These are phyloP conservation scores for Abrostola tripartita DNA, from an alignment of 2,888 invertebrate genomes.

Conservation along the genomic window DNA sequence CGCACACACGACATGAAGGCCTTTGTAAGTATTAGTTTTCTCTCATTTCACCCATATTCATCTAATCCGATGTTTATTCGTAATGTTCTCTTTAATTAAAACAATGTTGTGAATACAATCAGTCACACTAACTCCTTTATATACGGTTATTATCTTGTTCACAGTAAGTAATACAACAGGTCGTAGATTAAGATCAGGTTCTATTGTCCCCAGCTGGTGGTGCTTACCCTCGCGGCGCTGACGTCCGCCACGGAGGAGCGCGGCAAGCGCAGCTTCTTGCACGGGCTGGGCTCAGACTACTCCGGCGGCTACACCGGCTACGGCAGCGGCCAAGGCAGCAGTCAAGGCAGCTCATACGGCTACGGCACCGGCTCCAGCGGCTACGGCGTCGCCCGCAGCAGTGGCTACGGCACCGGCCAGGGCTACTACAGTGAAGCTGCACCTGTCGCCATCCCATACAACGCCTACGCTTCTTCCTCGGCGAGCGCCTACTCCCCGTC, in stretches of 20 bases:
- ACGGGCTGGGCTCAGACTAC: constrained; percentile 24
- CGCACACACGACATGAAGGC: constrained; percentile 61
- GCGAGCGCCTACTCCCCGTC: background rate
- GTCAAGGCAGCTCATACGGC: constrained; percentile 32
- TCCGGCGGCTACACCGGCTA: constrained; percentile 38
- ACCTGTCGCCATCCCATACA: constrained; percentile 15
- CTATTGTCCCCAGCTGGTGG: constrained; percentile 48
- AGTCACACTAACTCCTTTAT: no score
- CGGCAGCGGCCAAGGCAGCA: constrained; percentile 29
- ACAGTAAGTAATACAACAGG: background rate
- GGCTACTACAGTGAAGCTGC: constrained; percentile 35
- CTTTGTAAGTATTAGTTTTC: constrained; percentile 64
- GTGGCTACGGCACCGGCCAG: constrained; percentile 32
- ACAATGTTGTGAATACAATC: no score
- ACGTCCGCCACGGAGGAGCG: constrained; percentile 60
- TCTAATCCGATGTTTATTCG: background rate
- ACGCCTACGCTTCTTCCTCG: constrained; percentile 12
- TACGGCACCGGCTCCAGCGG: constrained; percentile 13
- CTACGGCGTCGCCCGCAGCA: constrained; percentile 35
- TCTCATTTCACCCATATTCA: constrained; percentile 3
- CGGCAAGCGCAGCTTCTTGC: constrained; percentile 64
- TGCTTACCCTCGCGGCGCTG: constrained; percentile 60
- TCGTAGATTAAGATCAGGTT: background rate
- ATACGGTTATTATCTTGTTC: no score
- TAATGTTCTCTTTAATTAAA: no score